These are phyloP conservation scores for Micropterix aruncella DNA, from an alignment of 2,888 invertebrate species.

Conservation along the genomic window DNA sequence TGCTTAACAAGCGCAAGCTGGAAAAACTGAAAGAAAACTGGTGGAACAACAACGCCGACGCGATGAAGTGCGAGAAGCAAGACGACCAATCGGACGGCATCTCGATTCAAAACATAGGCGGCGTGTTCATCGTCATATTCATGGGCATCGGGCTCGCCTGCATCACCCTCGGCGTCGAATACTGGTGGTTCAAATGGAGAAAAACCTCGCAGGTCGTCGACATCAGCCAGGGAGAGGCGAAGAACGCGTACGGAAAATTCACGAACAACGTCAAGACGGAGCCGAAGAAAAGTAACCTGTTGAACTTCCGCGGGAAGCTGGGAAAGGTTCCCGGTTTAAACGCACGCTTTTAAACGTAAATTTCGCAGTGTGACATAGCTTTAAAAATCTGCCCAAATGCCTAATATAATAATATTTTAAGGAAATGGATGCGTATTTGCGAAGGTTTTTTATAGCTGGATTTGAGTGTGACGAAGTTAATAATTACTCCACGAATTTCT, in stretches of 20 bases:
- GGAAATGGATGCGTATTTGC: no score
- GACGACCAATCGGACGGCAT: constrained; percentile 95
- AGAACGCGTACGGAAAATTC: neutral
- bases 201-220: constrained; percentile 45
- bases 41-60: constrained; percentile 84
- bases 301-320: neutral
- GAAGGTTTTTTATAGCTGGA: no score
- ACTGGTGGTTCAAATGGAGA: constrained; percentile 82
- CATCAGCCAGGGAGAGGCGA: constrained; percentile 36
- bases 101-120: constrained; percentile 94
- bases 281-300: neutral
- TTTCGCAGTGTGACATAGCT: no score
- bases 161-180: constrained; percentile 82
- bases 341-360: neutral
- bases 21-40: constrained; percentile 92
- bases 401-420: no score
- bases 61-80: constrained; percentile 66
- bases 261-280: neutral
- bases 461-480: no score
- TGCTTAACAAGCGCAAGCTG: constrained; percentile 83
- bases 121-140: constrained; percentile 95
- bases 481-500: no score
- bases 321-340: neutral
- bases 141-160: constrained; percentile 89
- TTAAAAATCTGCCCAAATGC: no score